These are phyloP conservation scores for Biston stratarius DNA, from an alignment of 2,888 invertebrate species.

Conservation along the genomic window DNA sequence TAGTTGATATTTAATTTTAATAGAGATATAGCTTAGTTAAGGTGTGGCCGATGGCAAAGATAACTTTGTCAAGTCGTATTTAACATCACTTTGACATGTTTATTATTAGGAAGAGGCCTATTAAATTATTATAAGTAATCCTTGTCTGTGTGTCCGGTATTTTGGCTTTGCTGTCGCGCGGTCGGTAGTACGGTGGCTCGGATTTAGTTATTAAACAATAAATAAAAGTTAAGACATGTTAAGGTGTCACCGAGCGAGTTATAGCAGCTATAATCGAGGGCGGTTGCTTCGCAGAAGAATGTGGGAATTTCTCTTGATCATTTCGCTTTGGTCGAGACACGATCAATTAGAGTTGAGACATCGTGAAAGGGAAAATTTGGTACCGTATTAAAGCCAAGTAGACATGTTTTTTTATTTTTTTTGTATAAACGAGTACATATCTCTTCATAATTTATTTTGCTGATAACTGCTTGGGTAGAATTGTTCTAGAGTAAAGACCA, in stretches of 20 bases:
- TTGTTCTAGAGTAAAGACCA: too few relatives aligned
- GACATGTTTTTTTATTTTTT: constrained; percentile 16
- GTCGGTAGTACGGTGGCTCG: constrained; percentile 60
- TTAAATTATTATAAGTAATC: constrained; percentile 84
- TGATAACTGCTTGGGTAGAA: too few relatives aligned
- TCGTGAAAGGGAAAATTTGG: constrained; percentile 23
- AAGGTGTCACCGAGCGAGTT: constrained; percentile 62
- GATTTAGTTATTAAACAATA: constrained; percentile 64
- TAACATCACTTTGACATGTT: constrained; percentile 81
- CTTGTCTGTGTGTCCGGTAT: constrained; percentile 73
- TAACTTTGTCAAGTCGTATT: constrained; percentile 69
- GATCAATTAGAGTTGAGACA: constrained; percentile 21
- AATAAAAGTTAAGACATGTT: constrained; percentile 72
- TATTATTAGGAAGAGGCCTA: constrained; percentile 83
- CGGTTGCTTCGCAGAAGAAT: constrained; percentile 41
- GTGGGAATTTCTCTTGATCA: constrained; percentile 33
- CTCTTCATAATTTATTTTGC: too few relatives aligned
- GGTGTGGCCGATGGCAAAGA: constrained; percentile 38
- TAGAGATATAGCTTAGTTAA: constrained; percentile 49
- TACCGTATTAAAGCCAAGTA: neutral
- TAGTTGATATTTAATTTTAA: constrained; percentile 26
- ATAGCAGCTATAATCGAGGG: constrained; percentile 49
- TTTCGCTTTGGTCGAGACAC: constrained; percentile 19
- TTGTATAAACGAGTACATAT: too few relatives aligned
- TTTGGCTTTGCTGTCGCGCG: constrained; percentile 71